A percentile compares a stretch with the other conserved stretches of the same genome.
These are phyloP conservation scores for Linyphia triangularis DNA, from an alignment of 2,888 invertebrate genomes.

Conservation along the genomic window DNA sequence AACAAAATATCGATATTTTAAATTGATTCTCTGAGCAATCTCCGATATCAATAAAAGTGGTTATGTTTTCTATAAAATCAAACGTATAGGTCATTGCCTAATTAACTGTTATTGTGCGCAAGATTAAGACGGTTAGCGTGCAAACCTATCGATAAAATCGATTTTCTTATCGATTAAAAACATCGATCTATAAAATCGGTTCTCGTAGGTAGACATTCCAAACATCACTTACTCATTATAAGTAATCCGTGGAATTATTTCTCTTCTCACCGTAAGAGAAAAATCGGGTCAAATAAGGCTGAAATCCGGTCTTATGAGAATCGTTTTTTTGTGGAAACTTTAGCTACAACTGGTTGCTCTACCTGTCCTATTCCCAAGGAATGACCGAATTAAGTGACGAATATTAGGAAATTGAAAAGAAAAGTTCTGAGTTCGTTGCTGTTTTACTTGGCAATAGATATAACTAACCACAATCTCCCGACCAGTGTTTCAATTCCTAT, in stretches of 20 bases:
- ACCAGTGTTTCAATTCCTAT: background rate
- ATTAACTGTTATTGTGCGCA: no score
- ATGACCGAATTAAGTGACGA: constrained; percentile 10
- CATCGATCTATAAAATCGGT: no score
- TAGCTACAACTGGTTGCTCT: constrained; percentile 1
- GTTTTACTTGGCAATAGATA: background rate
- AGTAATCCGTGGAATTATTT: background rate
- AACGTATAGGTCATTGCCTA: no score
- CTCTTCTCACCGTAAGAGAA: no score
- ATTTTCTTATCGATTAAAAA: no score
- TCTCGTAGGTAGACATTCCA: no score
- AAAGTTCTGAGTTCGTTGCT: background rate
- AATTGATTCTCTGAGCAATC: no score
- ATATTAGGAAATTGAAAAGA: background rate
- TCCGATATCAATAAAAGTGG: no score
- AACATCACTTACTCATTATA: background rate
- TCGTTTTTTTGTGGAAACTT: constrained; percentile 9
- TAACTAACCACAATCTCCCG: background rate
- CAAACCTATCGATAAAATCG: no score
- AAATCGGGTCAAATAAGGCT: background rate
- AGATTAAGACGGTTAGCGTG: no score
- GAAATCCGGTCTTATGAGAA: constrained; percentile 30
- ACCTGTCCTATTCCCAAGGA: background rate
- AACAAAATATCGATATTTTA: no score
- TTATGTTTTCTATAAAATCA: no score